Conservation (phyloP, 1,140 invertebrate species). For the Vanessa tameamea region DNA sequence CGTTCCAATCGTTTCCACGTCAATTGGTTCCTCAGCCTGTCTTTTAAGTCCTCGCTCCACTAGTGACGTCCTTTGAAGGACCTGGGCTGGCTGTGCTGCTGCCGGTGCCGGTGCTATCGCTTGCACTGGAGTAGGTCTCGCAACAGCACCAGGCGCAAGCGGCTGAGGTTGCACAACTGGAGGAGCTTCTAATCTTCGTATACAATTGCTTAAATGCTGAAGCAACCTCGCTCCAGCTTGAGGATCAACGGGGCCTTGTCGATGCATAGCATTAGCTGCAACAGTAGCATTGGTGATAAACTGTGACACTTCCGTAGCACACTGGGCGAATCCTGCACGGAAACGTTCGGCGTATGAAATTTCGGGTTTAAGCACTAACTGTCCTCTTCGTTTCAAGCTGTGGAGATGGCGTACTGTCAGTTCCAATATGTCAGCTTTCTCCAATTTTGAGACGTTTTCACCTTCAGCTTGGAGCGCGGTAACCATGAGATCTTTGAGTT, state of each 20-base stretch:
- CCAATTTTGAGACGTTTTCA: slow-evolving; percentile 95
- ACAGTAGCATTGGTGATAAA: slow-evolving; percentile 84
- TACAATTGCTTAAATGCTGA: slow-evolving; percentile 90
- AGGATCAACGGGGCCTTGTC: slow-evolving; percentile 85
- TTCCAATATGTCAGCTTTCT: slow-evolving; percentile 98
- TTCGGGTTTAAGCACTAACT: slow-evolving; percentile 86
- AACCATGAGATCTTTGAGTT: slow-evolving; percentile 95
- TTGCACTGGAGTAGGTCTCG: slow-evolving; percentile 67
- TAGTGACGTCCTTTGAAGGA: slow-evolving; percentile 57
- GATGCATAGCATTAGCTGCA: slow-evolving; percentile 86
- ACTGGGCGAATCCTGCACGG: slow-evolving; percentile 94
- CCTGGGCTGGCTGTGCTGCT: slow-evolving; percentile 64
- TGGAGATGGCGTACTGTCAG: slow-evolving; percentile 94
- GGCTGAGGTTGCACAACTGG: slow-evolving; percentile 66
- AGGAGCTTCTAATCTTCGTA: slow-evolving; percentile 81
- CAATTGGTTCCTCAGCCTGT: slow-evolving; percentile 54
- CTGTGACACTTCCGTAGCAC: slow-evolving; percentile 94
- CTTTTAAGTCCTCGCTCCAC: slow-evolving; percentile 64
- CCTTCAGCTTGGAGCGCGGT: slow-evolving; percentile 92
- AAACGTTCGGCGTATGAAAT: slow-evolving; percentile 87
- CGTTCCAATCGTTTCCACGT: slow-evolving; percentile 57
- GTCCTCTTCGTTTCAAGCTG: slow-evolving; percentile 84
- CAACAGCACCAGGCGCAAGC: slow-evolving; percentile 56
- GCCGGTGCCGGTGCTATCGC: slow-evolving; percentile 84
- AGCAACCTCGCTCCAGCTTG: slow-evolving; percentile 91